These are phyloP conservation scores for Drosophila subobscura DNA, from an alignment of 1,140 invertebrate species.

Conservation along the genomic window DNA sequence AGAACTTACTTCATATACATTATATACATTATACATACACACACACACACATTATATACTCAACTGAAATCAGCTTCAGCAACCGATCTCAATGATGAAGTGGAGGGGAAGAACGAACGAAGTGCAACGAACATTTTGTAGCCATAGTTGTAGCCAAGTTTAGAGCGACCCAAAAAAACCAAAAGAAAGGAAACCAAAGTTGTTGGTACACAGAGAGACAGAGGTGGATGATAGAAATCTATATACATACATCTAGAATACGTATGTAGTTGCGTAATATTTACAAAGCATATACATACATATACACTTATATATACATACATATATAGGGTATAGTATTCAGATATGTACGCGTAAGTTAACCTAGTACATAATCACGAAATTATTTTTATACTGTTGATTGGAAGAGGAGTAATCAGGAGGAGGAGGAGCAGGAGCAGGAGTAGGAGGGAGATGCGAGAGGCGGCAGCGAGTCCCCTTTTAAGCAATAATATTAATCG, in stretches of 20 bases:
- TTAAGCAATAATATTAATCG: conserved; percentile 61
- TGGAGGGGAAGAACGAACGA: conserved; percentile 38
- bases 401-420: conserved; percentile 17
- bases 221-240: conserved; percentile 48
- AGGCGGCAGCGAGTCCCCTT: conserved; percentile 43
- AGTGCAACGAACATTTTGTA: conserved; percentile 74
- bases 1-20: conserved; percentile 37
- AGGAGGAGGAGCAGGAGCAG: not conserved
- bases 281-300: conserved; percentile 62
- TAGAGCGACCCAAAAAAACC: conserved; percentile 45
- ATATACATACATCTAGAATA: conserved; percentile 64
- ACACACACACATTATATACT: conserved; percentile 19
- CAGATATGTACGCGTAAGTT: conserved; percentile 61
- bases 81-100: conserved; percentile 75
- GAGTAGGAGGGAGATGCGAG: conserved; percentile 13
- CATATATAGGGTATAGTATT: conserved; percentile 54
- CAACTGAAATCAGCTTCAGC: conserved; percentile 81
- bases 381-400: conserved; percentile 81
- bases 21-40: conserved; percentile 39
- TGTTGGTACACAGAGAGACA: conserved; percentile 58
- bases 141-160: conserved; percentile 69
- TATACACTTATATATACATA: conserved; percentile 50
- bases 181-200: conserved; percentile 26
- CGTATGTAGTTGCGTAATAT: conserved; percentile 76
- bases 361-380: conserved; percentile 73